Evolutionary conservation across 2,113 vertebrate species (phyloP), one percentile per base, ranked within the genome.

Genomic region (Orientallactaga bullata): DNA sequence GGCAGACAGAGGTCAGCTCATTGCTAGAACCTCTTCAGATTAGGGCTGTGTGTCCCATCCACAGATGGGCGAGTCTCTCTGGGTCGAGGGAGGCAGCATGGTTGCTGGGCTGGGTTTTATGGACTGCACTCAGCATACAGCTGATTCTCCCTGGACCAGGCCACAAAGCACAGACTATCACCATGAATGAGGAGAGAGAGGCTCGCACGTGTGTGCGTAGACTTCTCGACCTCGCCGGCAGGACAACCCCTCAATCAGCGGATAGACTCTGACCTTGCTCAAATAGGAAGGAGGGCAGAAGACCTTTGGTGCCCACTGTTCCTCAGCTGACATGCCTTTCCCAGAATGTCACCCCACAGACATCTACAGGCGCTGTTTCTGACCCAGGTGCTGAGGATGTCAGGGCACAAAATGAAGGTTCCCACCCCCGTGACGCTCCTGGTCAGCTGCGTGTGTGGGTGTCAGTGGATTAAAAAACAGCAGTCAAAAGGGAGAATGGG

Each of bases 401-500:
- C n/a, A 6, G 7, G 13, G 39, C 28, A 63, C 28, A 35, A 47
- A 89, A 60, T 35, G 55, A 61, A 82, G 47, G 51, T 5, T 55
- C 28, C 7, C 2, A 35, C 11, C 47, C 16, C 39, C 13, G 1
- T 13, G 39, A 26, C 23, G 66, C 37, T 60, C 20, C 28, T 11
- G 3, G 24, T 66, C 68, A 79, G 51, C 0, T 32, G 58, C 74
- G 66, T 39, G 32, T 26, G 24, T 20, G 61, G 26, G 24, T 66
- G 42, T 28, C 60, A 5, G 15, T 55, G 71, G 23, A 51, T 32
- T 21, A 76, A 66, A 32, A 28, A 71, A 30, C 47, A n/a, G n/a
- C n/a, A n/a, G n/a, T n/a, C n/a, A n/a, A 37, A 5, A 8, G 32
- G 7, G n/a, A 16, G 24, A 32, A 30, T 0, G 0, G n/a, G 58